phyloP scores from a whole-genome alignment of 2,797 vertebrate genomes.

The Galaxias olidus region DNA sequence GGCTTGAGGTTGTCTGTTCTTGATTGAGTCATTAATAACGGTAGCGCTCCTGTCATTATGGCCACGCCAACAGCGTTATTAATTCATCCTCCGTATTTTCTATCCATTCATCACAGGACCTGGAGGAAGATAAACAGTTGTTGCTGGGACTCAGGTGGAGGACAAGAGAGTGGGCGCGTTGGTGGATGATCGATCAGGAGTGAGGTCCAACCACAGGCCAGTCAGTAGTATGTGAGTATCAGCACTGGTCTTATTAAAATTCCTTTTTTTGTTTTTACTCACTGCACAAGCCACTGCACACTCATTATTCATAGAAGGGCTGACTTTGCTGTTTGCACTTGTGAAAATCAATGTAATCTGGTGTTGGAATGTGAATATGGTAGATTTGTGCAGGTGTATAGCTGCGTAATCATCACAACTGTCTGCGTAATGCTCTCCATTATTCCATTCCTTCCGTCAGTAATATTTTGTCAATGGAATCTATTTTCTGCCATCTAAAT shows the following conservation, averaged over 20 bases:
- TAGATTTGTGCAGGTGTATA: constrained; percentile 18
- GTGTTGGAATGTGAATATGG: constrained; percentile 8
- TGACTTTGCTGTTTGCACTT: constrained; percentile 33
- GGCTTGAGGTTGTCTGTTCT: constrained; percentile 37
- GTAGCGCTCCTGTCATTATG: constrained; percentile 56
- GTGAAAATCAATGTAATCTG: constrained; percentile 36
- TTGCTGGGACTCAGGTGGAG: constrained; percentile 40
- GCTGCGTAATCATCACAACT: constrained; percentile 19
- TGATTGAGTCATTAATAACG: constrained; percentile 73
- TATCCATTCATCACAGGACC: constrained; percentile 58
- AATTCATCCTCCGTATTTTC: constrained; percentile 56
- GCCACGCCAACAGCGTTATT: constrained; percentile 58
- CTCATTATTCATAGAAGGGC: constrained; percentile 45
- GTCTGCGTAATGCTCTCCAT: constrained; percentile 10
- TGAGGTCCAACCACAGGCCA: constrained; percentile 29
- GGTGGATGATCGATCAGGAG: constrained; percentile 49
- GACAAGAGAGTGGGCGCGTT: constrained; percentile 15
- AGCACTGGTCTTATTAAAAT: constrained; percentile 35
- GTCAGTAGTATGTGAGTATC: constrained; percentile 23
- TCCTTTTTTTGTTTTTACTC: constrained; percentile 37
- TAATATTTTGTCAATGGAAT: constrained; percentile 42
- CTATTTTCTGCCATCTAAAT: constrained; percentile 50
- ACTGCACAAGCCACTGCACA: constrained; percentile 8
- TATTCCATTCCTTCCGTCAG: constrained; percentile 20
- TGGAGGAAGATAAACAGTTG: constrained; percentile 56